Conservation (phyloP, 2,797 vertebrate genomes). For the Onychomys torridus region DNA sequence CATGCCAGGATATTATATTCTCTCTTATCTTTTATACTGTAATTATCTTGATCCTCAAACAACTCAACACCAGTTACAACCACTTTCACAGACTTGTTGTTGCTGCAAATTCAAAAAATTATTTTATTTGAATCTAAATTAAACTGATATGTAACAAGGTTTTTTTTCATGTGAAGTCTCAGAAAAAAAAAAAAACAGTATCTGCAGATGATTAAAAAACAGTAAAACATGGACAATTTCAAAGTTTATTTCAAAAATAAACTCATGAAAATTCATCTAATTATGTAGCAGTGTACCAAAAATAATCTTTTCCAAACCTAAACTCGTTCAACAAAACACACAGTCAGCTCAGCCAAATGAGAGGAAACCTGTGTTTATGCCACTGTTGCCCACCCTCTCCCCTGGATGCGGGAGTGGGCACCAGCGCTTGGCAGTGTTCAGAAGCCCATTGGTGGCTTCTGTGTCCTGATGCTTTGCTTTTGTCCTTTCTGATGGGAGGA, state of each 20-base stretch:
- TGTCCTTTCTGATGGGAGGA: background rate
- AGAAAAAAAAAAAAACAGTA: conserved; percentile 48
- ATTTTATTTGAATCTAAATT: conserved; percentile 87
- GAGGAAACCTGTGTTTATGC: conserved; percentile 78
- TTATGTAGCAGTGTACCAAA: conserved; percentile 82
- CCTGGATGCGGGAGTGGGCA: conserved; percentile 60
- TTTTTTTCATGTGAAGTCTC: conserved; percentile 76
- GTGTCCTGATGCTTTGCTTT: background rate
- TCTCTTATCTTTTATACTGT: conserved; percentile 86
- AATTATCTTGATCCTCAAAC: conserved; percentile 89
- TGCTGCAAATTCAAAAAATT: conserved; percentile 86
- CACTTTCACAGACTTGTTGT: conserved; percentile 85
- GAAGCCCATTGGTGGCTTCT: background rate
- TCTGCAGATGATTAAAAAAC: conserved; percentile 84
- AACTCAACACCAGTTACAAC: conserved; percentile 84
- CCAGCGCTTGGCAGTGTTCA: conserved; percentile 43
- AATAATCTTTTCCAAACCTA: conserved; percentile 83
- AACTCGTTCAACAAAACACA: conserved; percentile 83
- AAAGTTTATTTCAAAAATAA: conserved; percentile 85
- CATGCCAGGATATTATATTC: conserved; percentile 86
- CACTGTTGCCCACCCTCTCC: conserved; percentile 48
- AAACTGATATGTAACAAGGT: conserved; percentile 82
- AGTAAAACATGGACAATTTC: conserved; percentile 83
- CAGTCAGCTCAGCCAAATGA: conserved; percentile 80
- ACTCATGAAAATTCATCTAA: conserved; percentile 76